Base-by-base conservation (phyloP, 2,113 vertebrate genomes). In the Ranitomeya variabilis region DNA sequence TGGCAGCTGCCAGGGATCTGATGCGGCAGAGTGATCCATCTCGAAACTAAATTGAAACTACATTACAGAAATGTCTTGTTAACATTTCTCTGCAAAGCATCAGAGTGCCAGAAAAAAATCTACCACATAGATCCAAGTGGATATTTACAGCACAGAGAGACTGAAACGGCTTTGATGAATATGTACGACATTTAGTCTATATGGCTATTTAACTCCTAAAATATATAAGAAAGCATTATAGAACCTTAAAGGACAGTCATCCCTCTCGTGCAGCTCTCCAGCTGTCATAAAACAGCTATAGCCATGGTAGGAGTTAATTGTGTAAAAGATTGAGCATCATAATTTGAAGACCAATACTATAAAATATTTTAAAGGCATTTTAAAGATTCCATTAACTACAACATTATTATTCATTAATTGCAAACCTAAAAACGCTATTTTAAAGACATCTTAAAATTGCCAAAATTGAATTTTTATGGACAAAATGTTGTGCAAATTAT, bases 1-100 rank as follows among this genome's bases (percentile, higher is more conserved):
- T 89, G 87, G 81, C 87, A 89, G 87, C 80, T 84, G 81, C 80
- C 87, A 84, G 71, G 79, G 87, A 89, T 89, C 81, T 89, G 87
- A 89, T 89, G 71, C 87, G 59, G 81, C 62, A 76, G 87, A 89
- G 87, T 89, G 87, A 89, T 89, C 87, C 87, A 84, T 89, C 87
- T 89, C 37, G 6, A 89, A 89, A 67, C 87, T 77, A 84, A 89
- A 89, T 89, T 89, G 87, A 89, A 89, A 89, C 81, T 84, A 89
- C 87, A 89, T 84, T 89, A 84, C 81, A 89, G 71, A 59, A 84
- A 83, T 79, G 87, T 84, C 87, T 84, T 78, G 87, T 84, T 89
- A 89, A 89, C 87, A 89, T 89, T 89, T 84, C 87, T 83, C 83
- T 84, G 59, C 81, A 78, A 66, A 81, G 51, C 59, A 14, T 52